Percentiles rank a stretch among this genome's conserved stretches.
phyloP scores from a whole-genome alignment of 37 sponge, comb jelly and placozoan species.

The Spongilla lacustris region DNA sequence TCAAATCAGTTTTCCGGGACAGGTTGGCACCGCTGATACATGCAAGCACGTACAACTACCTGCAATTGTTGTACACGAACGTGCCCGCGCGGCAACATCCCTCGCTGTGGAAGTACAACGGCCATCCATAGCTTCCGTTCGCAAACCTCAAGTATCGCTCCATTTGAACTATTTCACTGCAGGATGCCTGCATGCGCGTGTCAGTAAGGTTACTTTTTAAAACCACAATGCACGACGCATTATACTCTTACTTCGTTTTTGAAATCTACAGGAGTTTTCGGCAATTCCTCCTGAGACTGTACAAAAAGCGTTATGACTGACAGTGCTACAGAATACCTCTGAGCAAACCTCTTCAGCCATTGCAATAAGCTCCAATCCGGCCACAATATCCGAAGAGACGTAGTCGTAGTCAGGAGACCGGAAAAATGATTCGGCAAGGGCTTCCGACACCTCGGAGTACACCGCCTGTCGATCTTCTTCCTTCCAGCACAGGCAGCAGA shows the following conservation, averaged over 20 bases:
- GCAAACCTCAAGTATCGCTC: conserved; percentile 60
- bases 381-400: conserved; percentile 74
- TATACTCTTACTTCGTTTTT: conserved; percentile 12
- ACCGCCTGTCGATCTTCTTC: conserved; percentile 11
- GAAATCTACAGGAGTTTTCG: conserved; percentile 6
- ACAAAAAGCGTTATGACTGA: too few species aligned
- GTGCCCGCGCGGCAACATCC: conserved; percentile 3
- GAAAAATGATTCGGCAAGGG: conserved; percentile 40
- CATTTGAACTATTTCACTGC: conserved; percentile 28
- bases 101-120: conserved; percentile 19
- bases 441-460: conserved; percentile 47
- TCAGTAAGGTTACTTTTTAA: not conserved
- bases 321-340: too few species aligned
- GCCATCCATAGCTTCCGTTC: conserved; percentile 62
- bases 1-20: too few species aligned
- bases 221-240: too few species aligned
- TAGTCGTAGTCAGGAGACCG: conserved; percentile 55
- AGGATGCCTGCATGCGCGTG: conserved; percentile 15
- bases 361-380: conserved; percentile 56
- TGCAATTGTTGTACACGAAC: not conserved
- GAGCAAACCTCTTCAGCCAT: conserved; percentile 27
- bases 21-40: too few species aligned
- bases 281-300: not conserved
- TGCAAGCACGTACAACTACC: too few species aligned
- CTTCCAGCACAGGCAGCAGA: conserved; percentile 28